These are phyloP conservation scores for Drosophila aldrichi DNA, from an alignment of 2,888 invertebrate species.

Conservation along the genomic window DNA sequence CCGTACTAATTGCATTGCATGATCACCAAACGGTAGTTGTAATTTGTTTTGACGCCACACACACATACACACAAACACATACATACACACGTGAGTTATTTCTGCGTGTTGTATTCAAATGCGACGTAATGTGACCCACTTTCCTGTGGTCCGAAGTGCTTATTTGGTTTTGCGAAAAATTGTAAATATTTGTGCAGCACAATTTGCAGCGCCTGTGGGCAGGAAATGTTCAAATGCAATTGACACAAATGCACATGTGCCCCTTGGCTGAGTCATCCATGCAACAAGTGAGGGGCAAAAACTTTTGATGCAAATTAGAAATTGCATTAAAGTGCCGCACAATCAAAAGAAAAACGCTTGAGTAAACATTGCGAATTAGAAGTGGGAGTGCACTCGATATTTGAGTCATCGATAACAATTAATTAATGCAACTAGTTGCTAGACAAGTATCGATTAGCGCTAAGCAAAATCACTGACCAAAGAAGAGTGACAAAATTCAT, in stretches of 20 bases:
- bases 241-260: constrained; percentile 59
- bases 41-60: constrained; percentile 55
- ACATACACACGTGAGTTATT: constrained; percentile 15
- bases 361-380: neutral
- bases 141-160: constrained; percentile 50
- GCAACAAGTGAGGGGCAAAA: constrained; percentile 31
- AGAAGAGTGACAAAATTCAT: no score
- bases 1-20: constrained; percentile 73
- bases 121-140: constrained; percentile 77
- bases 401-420: constrained; percentile 26
- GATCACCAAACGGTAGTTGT: constrained; percentile 60
- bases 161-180: constrained; percentile 52
- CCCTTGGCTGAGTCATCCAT: constrained; percentile 38
- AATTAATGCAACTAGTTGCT: constrained; percentile 7
- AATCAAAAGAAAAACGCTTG: constrained; percentile 13
- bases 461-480: no score
- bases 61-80: constrained; percentile 8
- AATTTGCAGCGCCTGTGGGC: constrained; percentile 56
- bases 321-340: constrained; percentile 4
- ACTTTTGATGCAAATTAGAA: constrained; percentile 28
- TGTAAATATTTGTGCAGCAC: constrained; percentile 67
- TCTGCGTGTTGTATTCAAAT: constrained; percentile 61
- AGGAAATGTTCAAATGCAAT: constrained; percentile 69
- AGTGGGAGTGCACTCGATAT: constrained; percentile 32
- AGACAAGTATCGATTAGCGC: constrained; percentile 20